These are phyloP conservation scores for Tupaia tana DNA, from an alignment of 2,113 vertebrate species.

Conservation along the genomic window DNA sequence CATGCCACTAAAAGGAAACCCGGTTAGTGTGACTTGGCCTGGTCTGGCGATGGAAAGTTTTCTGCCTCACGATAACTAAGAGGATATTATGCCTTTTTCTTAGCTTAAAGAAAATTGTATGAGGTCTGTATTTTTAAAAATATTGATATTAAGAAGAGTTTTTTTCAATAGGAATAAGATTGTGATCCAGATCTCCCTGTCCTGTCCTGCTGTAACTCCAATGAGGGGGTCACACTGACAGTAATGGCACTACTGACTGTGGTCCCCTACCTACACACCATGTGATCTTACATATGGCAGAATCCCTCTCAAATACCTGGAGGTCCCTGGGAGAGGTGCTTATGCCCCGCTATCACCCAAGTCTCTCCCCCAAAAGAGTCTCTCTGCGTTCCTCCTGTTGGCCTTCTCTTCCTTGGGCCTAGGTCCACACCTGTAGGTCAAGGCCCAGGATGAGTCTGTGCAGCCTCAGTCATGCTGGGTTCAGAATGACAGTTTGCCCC, in stretches of 20 bases:
- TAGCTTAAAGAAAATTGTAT: conserved; percentile 4
- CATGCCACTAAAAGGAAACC: not conserved
- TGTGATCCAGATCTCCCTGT: not conserved
- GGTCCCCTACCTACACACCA: too few species aligned
- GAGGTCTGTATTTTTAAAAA: not conserved
- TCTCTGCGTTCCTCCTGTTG: not conserved
- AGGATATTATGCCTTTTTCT: not conserved
- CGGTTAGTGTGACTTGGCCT: not conserved
- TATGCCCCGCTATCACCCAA: not conserved
- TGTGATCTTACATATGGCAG: too few species aligned
- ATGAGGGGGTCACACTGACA: not conserved
- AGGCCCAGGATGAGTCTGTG: not conserved
- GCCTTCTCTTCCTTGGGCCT: not conserved
- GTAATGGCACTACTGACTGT: not conserved
- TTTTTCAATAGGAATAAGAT: not conserved
- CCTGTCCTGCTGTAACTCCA: not conserved
- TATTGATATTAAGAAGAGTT: too few species aligned
- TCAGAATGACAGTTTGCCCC: not conserved
- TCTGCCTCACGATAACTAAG: not conserved
- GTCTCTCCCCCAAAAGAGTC: not conserved
- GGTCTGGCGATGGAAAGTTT: not conserved
- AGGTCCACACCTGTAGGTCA: not conserved
- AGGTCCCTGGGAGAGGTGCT: not conserved
- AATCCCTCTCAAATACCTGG: not conserved
- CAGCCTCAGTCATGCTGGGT: not conserved